These are phyloP conservation scores for Cotesia congregata DNA, from an alignment of 2,888 invertebrate species.

Conservation along the genomic window DNA sequence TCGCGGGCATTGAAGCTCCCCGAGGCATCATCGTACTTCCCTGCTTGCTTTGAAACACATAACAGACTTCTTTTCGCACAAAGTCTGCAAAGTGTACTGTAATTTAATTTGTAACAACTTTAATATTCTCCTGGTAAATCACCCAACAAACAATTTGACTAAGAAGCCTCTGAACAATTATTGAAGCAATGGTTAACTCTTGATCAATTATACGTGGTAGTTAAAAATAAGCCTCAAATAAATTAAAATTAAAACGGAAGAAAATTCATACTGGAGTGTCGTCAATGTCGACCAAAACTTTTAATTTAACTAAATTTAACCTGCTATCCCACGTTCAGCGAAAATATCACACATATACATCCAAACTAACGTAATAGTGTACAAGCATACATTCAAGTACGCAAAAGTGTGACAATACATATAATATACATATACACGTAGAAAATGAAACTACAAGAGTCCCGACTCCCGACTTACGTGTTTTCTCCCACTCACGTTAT, in stretches of 20 bases:
- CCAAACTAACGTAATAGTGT: not conserved
- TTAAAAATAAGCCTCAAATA: not conserved
- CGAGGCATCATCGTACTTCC: conserved; percentile 58
- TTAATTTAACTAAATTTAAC: conserved; percentile 45
- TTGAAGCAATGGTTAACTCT: not conserved
- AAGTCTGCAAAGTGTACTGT: conserved; percentile 57
- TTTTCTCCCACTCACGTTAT: conserved; percentile 46
- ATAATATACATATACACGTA: conserved; percentile 29
- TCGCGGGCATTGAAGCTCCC: conserved; percentile 64
- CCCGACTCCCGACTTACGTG: conserved; percentile 28
- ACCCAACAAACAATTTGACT: conserved; percentile 13
- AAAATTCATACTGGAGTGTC: not conserved
- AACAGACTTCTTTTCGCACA: conserved; percentile 67
- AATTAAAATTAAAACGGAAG: not conserved
- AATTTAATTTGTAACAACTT: conserved; percentile 56
- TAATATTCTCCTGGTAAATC: conserved; percentile 45
- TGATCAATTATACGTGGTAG: not conserved
- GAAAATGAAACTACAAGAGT: conserved; percentile 30
- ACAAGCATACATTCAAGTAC: not conserved
- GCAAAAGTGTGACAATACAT: conserved; percentile 30
- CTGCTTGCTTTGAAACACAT: conserved; percentile 59
- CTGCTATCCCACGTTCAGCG: conserved; percentile 42
- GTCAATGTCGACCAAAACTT: conserved; percentile 18
- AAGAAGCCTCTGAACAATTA: conserved; percentile 11
- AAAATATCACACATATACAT: conserved; percentile 38